Conservation (phyloP, 2,797 vertebrate genomes). For the Typhlichthys eigenmanni region DNA sequence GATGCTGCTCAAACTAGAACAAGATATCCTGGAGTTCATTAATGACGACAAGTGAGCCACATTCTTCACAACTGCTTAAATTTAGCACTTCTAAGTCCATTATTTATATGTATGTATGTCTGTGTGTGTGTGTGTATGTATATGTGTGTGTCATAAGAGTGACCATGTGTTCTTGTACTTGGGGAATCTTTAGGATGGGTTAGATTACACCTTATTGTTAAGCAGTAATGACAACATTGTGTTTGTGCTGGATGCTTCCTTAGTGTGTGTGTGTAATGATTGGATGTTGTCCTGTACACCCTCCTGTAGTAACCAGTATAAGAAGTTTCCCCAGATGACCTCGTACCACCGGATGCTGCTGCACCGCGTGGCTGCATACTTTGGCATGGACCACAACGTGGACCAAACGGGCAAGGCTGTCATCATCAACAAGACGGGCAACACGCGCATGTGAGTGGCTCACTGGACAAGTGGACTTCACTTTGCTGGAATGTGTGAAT, state of each 20-base stretch:
- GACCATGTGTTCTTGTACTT: constrained; percentile 4
- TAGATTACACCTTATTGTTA: not conserved
- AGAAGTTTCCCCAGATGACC: constrained; percentile 99
- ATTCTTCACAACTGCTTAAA: constrained; percentile 50
- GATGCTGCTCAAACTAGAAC: constrained; percentile 99
- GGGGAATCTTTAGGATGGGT: not conserved
- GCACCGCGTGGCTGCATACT: constrained; percentile 96
- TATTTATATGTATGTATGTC: constrained; percentile 35
- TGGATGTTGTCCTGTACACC: constrained; percentile 1
- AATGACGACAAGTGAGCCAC: constrained; percentile 93
- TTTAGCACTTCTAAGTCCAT: constrained; percentile 38
- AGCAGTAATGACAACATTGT: constrained; percentile 11
- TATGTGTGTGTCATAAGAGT: constrained; percentile 2
- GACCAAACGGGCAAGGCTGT: constrained; percentile 98
- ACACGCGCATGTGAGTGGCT: constrained; percentile 91
- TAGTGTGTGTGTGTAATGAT: not conserved
- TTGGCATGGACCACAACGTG: constrained; percentile 99
- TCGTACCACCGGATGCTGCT: constrained; percentile 99
- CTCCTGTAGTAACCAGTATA: constrained; percentile 91
- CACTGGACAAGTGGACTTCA: not conserved
- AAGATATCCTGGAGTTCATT: constrained; percentile 99
- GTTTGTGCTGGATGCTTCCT: no score
- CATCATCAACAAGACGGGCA: constrained; percentile 98
- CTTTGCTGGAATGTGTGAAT: no score
- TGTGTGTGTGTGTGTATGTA: constrained; percentile 9